Base-by-base conservation (phyloP, 2,888 invertebrate genomes). In the Apocheima hispidaria region DNA sequence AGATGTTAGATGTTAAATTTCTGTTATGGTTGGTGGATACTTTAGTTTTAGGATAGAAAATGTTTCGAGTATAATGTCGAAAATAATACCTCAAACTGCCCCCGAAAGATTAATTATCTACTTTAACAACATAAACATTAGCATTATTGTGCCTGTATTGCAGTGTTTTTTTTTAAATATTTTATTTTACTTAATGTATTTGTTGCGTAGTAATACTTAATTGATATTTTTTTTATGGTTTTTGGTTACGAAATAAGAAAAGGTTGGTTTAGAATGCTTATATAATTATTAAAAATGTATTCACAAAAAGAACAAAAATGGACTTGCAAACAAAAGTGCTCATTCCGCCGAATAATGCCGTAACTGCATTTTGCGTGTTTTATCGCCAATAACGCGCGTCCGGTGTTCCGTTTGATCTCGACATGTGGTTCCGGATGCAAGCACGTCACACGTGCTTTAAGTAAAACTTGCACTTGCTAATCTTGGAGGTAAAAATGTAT, bases 391-490 rank as follows among this genome's bases (percentile, higher is more conserved):
- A 66, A 64, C 51, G 40, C 20, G 59, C 76, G 69, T 77, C 79
- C 79, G 76, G 75, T 73, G 69, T 72, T 65, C 73, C 69, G 73
- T 82, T 82, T 82, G 81, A 82, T 81, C 74, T 76, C 59, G 59
- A 62, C 66, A 66, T 56, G 63, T 69, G 69, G 63, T 60, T 66
- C 66, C 66, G 66, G 63, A 46, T n/a, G n/a, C n/a, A n/a, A 3
- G 21, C 41, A 23, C 12, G 20, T 20, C 28, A 36, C 56, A 33
- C 51, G 60, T 38, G 38, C 50, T 44, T 61, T 64, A n/a, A n/a
- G 58, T 66, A 62, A 61, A 62, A 60, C 50, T 69, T 61, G 56
- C 56, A 59, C 65, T 57, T 63, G 55, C 50, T 64, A 64, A 60
- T 64, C 35, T 49, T 41, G 35, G 48, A 53, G 12, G 20, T 14